Percentiles rank a stretch among this genome's conserved stretches.
Evolutionary conservation across 53 echinoderm and acorn worm genomes (phyloP).

Genomic region (Stichopus horrens): DNA sequence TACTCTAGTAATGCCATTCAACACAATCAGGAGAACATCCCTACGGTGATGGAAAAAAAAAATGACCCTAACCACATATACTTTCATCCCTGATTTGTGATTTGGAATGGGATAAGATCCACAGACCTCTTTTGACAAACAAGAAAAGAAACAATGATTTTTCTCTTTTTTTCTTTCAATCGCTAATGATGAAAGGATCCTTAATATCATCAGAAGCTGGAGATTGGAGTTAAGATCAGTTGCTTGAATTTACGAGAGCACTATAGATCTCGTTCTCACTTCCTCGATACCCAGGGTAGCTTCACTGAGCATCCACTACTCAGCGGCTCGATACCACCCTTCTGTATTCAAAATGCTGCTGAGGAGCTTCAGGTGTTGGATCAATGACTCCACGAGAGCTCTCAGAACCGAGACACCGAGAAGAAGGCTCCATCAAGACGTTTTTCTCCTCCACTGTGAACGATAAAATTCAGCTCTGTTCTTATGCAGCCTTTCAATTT

Average conservation of each 20-base stretch:
- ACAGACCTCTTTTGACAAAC: no score
- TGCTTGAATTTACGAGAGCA: background rate
- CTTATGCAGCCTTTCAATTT: background rate
- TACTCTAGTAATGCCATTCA: no score
- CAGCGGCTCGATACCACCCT: background rate
- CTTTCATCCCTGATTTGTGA: no score
- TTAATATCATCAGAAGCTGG: no score
- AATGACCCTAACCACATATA: no score
- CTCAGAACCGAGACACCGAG: background rate
- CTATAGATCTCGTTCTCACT: background rate
- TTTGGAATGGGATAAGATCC: no score
- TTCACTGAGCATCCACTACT: background rate
- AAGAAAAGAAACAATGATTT: no score
- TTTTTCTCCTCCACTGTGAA: no score
- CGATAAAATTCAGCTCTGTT: background rate
- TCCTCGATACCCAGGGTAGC: background rate
- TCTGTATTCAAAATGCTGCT: background rate
- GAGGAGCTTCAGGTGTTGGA: background rate
- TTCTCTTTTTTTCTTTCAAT: no score
- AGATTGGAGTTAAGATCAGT: background rate
- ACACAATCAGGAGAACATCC: no score
- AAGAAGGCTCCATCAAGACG: background rate
- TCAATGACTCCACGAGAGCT: slow-evolving; percentile 21
- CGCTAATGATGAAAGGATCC: no score
- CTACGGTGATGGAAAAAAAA: no score